phyloP scores from a whole-genome alignment of 1,140 invertebrate species.

The Microplitis demolitor region DNA sequence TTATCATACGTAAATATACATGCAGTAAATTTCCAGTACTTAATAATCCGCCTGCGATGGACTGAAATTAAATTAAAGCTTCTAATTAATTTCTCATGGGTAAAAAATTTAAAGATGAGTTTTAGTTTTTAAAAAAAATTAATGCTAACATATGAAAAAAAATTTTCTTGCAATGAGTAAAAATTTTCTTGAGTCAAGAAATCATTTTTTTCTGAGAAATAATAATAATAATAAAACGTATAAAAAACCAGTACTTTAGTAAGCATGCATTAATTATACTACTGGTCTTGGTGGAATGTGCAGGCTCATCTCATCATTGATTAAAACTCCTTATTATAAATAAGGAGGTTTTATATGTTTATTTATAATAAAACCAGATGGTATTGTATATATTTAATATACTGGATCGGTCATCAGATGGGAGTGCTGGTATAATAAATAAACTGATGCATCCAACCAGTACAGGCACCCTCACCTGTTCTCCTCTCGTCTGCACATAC shows the following conservation, averaged over 20 bases:
- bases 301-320: background rate
- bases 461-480: conserved; percentile 1
- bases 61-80: background rate
- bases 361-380: background rate
- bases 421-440: background rate
- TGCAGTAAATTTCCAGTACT: conserved; percentile 23
- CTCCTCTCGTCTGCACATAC: background rate
- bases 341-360: background rate
- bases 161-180: no score
- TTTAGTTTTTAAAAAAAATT: no score
- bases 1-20: background rate
- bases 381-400: no score
- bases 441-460: background rate
- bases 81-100: no score
- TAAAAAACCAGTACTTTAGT: background rate
- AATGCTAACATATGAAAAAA: no score
- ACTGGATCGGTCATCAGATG: background rate
- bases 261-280: no score
- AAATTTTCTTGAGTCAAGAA: no score
- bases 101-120: no score
- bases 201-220: no score
- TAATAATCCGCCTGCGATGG: background rate
- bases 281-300: background rate
- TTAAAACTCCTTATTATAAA: no score
- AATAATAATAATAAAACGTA: no score